Evolutionary conservation across 2,113 vertebrate species (phyloP).

Genomic region (Ictalurus punctatus): DNA sequence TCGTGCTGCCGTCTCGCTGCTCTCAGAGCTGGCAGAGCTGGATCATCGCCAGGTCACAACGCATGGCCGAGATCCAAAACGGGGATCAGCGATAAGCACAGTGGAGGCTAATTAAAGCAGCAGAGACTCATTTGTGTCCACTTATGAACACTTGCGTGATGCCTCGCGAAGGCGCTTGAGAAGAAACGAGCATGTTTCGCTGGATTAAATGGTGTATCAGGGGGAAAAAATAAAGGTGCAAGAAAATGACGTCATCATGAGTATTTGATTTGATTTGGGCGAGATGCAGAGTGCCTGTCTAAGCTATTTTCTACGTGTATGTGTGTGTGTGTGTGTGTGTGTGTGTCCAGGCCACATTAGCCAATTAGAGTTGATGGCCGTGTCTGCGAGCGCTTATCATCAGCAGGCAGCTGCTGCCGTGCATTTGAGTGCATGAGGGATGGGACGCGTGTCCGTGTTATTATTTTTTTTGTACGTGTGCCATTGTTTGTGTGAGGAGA

Average conservation of each 20-base stretch:
- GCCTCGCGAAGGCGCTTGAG: neutral
- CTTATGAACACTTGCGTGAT: slow-evolving; percentile 48
- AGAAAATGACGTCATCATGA: neutral
- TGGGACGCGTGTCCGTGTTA: slow-evolving; percentile 55
- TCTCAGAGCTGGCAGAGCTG: slow-evolving; percentile 57
- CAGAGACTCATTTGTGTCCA: slow-evolving; percentile 67
- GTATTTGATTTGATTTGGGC: neutral
- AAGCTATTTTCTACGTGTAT: neutral
- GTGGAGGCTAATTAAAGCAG: slow-evolving; percentile 69
- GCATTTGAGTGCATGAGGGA: slow-evolving; percentile 38
- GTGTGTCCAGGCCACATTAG: slow-evolving; percentile 48
- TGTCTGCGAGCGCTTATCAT: slow-evolving; percentile 70
- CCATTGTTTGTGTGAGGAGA: slow-evolving; percentile 42
- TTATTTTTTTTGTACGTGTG: slow-evolving; percentile 32
- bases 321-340: neutral
- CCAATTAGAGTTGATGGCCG: slow-evolving; percentile 60
- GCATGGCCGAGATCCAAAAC: slow-evolving; percentile 64
- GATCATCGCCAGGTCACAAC: slow-evolving; percentile 67
- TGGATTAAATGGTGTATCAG: neutral
- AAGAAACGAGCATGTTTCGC: neutral
- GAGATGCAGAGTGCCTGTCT: slow-evolving; percentile 7
- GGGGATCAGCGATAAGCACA: slow-evolving; percentile 70
- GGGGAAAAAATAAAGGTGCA: neutral
- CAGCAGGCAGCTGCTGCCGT: slow-evolving; percentile 71
- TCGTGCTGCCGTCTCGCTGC: slow-evolving; percentile 59